Conservation (phyloP, 2,797 vertebrate species). For the Poeciliopsis paucimaculata region DNA sequence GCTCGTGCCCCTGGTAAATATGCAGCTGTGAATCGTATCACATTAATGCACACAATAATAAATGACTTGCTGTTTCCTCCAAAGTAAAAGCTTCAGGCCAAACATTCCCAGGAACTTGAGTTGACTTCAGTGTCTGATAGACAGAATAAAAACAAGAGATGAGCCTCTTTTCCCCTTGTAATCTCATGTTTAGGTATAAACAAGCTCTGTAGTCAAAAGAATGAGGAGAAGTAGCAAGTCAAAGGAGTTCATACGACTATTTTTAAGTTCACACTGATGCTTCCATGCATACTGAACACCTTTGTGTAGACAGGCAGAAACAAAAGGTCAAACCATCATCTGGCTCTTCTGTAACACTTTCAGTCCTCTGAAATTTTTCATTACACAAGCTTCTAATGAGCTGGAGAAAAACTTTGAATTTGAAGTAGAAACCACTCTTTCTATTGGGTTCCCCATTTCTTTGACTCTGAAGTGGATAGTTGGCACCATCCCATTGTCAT, state of each 20-base stretch:
- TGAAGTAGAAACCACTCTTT: slow-evolving; percentile 30
- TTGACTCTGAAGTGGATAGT: slow-evolving; percentile 68
- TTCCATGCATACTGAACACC: slow-evolving; percentile 52
- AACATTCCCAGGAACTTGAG: not conserved
- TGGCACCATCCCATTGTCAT: slow-evolving; percentile 68
- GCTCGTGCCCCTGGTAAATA: not conserved
- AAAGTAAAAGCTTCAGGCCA: not conserved
- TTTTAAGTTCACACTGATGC: slow-evolving; percentile 38
- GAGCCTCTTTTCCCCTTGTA: not conserved
- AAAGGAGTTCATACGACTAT: slow-evolving; percentile 25
- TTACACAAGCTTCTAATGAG: not conserved
- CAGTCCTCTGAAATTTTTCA: slow-evolving; percentile 29
- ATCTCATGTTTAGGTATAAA: not conserved
- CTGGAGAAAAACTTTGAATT: not conserved
- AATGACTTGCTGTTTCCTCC: not conserved
- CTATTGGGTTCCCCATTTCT: slow-evolving; percentile 61
- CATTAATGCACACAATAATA: not conserved
- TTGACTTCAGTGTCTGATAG: not conserved
- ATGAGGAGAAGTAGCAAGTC: slow-evolving; percentile 26
- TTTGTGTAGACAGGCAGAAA: slow-evolving; percentile 53
- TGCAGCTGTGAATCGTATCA: not conserved
- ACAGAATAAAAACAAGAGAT: not conserved
- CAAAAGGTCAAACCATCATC: slow-evolving; percentile 61
- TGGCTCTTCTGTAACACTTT: slow-evolving; percentile 15
- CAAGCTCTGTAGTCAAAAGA: slow-evolving; percentile 4